A percentile compares a stretch with the other conserved stretches of the same genome.
phyloP scores from a whole-genome alignment of 2,797 vertebrate genomes.

The Loriculus beryllinus region DNA sequence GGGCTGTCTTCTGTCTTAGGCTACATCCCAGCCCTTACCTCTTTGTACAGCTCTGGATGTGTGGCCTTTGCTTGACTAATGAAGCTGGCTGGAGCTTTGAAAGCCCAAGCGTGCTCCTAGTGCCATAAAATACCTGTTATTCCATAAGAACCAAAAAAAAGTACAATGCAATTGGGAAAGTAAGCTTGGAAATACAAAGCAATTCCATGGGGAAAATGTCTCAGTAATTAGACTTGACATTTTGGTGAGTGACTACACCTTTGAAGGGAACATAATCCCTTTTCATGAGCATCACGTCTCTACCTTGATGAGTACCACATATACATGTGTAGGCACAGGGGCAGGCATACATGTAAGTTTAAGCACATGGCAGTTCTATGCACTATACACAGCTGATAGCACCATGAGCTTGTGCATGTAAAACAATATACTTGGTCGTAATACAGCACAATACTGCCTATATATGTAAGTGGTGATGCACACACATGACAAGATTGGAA shows the following conservation, averaged over 20 bases:
- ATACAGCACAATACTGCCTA: accelerated
- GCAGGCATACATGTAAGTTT: not conserved
- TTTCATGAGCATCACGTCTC: accelerated
- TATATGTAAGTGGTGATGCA: not conserved
- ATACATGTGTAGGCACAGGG: not conserved
- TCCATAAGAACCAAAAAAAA: not conserved
- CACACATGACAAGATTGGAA: not conserved
- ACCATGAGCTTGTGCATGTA: not conserved
- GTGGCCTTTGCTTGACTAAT: not conserved
- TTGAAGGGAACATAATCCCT: not conserved
- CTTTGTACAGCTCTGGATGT: not conserved
- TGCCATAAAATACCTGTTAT: not conserved
- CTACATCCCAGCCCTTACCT: not conserved
- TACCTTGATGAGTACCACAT: not conserved
- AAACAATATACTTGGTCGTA: not conserved
- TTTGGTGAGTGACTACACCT: not conserved
- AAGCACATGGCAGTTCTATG: not conserved
- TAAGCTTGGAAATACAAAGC: not conserved
- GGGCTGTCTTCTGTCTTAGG: not conserved
- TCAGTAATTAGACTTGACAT: not conserved
- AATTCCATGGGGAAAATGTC: not conserved
- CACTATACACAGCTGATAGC: not conserved
- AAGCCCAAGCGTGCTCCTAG: not conserved
- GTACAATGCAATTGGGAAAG: not conserved
- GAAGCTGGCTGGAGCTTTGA: not conserved